Percentiles rank a stretch among this genome's conserved stretches.
Conservation (phyloP, 2,888 invertebrate genomes). For the Aspidiotus rigidus region DNA sequence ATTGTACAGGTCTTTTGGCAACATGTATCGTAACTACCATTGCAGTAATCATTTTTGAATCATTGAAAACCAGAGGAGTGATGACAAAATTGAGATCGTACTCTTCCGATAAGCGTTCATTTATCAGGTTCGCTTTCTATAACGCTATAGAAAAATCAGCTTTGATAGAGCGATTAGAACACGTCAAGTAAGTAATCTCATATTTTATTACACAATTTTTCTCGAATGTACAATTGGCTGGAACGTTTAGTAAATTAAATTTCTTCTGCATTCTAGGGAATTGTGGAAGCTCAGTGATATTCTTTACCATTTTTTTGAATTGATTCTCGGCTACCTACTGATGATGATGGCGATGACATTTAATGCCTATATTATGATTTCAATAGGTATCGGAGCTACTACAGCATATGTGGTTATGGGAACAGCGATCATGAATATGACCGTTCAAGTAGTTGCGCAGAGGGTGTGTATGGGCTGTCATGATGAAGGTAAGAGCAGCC, state of each 20-base stretch:
- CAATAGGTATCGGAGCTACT: conserved; percentile 54
- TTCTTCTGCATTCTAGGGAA: conserved; percentile 5
- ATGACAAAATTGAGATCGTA: conserved; percentile 12
- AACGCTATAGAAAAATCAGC: conserved; percentile 20
- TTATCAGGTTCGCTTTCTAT: conserved; percentile 21
- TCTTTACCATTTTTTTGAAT: conserved; percentile 34
- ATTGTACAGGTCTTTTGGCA: conserved; percentile 28
- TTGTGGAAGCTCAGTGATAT: conserved; percentile 25
- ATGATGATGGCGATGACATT: conserved; percentile 68
- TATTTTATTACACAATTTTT: background rate
- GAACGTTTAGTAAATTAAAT: background rate
- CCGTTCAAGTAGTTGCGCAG: conserved; percentile 29
- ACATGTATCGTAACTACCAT: conserved; percentile 30
- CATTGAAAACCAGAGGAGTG: conserved; percentile 30
- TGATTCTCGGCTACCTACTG: conserved; percentile 53
- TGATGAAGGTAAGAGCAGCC: no score
- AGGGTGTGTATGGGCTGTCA: conserved; percentile 19
- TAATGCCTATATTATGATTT: conserved; percentile 57
- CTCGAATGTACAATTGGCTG: background rate
- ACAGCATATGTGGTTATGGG: conserved; percentile 36
- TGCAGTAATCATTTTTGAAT: conserved; percentile 31
- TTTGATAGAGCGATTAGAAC: conserved; percentile 14
- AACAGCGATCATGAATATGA: conserved; percentile 34
- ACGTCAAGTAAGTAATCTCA: conserved; percentile 1
- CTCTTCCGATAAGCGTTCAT: conserved; percentile 7